A percentile compares a stretch with the other conserved stretches of the same genome.
Evolutionary conservation across 2,113 vertebrate species (phyloP).

Genomic region (Ceuthmochares aereus): DNA sequence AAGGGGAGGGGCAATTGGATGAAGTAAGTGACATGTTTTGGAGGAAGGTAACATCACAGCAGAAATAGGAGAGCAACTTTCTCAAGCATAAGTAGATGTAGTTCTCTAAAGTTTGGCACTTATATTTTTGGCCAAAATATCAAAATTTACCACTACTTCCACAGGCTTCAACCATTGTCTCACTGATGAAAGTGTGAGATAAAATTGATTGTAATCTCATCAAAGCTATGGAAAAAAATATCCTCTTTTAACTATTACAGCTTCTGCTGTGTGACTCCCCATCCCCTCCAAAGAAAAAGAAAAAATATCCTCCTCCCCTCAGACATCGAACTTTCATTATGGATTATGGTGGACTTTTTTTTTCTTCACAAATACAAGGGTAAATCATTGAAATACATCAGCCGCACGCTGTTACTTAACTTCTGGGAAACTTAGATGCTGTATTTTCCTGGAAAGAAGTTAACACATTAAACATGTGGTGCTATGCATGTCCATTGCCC

Average conservation of each 20-base stretch:
- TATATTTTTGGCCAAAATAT: background rate
- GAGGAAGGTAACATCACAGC: background rate
- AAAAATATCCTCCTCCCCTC: accelerated
- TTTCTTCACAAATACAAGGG: background rate
- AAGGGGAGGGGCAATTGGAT: background rate
- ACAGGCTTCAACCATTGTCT: background rate
- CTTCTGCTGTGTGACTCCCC: background rate
- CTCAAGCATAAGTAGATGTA: background rate
- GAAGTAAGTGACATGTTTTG: background rate
- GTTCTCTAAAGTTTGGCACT: background rate
- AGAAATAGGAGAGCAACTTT: background rate
- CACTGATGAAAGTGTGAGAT: background rate
- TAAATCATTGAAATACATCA: background rate
- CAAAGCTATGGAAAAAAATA: background rate
- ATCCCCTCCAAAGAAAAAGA: background rate
- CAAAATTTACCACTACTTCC: background rate
- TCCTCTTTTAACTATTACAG: background rate
- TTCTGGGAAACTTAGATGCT: background rate
- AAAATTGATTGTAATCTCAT: background rate
- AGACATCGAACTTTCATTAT: background rate
- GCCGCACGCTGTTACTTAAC: background rate
- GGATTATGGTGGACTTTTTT: background rate
- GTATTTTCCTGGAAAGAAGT: background rate
- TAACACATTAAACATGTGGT: background rate
- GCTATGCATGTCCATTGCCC: background rate